These are phyloP conservation scores for Hermetia illucens DNA, from an alignment of 1,140 invertebrate genomes.

Conservation along the genomic window DNA sequence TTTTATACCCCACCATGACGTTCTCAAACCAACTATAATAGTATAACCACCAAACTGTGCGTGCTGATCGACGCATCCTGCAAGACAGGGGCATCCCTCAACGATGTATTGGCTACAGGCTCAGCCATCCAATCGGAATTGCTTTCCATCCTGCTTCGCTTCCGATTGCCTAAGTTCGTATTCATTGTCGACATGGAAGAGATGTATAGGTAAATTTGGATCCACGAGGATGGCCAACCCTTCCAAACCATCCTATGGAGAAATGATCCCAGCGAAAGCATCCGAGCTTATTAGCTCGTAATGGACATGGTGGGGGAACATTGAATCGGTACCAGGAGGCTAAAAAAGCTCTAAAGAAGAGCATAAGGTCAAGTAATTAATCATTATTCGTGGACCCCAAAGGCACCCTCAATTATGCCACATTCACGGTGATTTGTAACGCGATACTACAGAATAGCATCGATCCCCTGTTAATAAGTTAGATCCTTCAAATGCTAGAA, in stretches of 20 bases:
- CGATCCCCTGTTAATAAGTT: too few species aligned
- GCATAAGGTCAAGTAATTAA: too few species aligned
- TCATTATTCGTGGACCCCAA: too few species aligned
- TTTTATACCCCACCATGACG: conserved; percentile 19
- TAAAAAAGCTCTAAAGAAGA: too few species aligned
- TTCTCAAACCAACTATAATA: conserved; percentile 12
- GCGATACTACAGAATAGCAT: too few species aligned
- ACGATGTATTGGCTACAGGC: conserved; percentile 25
- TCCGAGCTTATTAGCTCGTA: too few species aligned
- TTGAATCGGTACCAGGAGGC: too few species aligned
- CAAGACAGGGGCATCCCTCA: conserved; percentile 18
- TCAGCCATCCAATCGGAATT: conserved; percentile 29
- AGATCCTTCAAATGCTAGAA: too few species aligned
- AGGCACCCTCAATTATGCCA: too few species aligned
- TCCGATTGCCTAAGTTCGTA: conserved; percentile 20
- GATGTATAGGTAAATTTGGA: conserved; percentile 31
- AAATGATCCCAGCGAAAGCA: too few species aligned
- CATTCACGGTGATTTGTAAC: too few species aligned
- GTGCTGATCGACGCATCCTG: conserved; percentile 20
- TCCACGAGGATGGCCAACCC: conserved; percentile 18
- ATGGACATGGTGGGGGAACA: too few species aligned
- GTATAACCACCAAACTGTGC: conserved; percentile 13
- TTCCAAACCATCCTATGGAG: conserved; percentile 33
- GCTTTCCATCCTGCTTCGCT: conserved; percentile 24
- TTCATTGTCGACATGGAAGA: conserved; percentile 26